Base-by-base conservation (phyloP, 2,113 vertebrate genomes). In the Ammodytes dubius region DNA sequence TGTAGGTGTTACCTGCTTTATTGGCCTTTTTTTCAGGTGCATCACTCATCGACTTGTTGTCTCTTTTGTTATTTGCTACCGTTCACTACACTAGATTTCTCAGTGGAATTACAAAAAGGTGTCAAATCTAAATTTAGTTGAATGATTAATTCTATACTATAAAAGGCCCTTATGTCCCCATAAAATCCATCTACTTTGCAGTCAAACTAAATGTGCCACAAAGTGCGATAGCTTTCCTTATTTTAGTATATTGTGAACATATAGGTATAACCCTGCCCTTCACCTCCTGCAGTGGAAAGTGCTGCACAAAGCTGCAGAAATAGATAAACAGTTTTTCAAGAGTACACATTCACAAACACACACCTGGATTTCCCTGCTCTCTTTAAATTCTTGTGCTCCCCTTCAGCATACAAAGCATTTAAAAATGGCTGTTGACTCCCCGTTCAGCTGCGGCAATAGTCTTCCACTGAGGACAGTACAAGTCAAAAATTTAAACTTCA, bases 401-500 rank as follows among this genome's bases (percentile, higher is more conserved):
- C 40, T 53, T 73, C 69, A 63, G 81, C 63, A 88, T 87, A 74
- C 79, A 90, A 88, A 87, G 78, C 56, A 52, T 82, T 73, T 58
- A 13, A 85, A 91, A 87, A 78, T 19, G 50, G 27, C 68, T 73
- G 70, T 87, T 82, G 74, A 75, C 78, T 83, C 69, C 70, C 54
- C 40, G 9, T 86, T 88, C 76, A 82, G 84, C 84, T 76, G 81
- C 83, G 75, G 83, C 83, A 83, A 84, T 47, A 68, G 83, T 85
- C 77, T 70, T 74, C 74, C 63, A 79, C 67, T 65, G 79, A 90
- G 83, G 79, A 86, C 72, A 7, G 64, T 70, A 27, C 58, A 35
- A 83, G 81, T 82, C 37, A 61, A 87, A 88, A 88, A 87, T 89
- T 78, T 83, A 61, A 79, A 84, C 84, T 85, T 91, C 88, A 80